Evolutionary conservation across 2,113 vertebrate species (phyloP).

Genomic region (Verasper variegatus): DNA sequence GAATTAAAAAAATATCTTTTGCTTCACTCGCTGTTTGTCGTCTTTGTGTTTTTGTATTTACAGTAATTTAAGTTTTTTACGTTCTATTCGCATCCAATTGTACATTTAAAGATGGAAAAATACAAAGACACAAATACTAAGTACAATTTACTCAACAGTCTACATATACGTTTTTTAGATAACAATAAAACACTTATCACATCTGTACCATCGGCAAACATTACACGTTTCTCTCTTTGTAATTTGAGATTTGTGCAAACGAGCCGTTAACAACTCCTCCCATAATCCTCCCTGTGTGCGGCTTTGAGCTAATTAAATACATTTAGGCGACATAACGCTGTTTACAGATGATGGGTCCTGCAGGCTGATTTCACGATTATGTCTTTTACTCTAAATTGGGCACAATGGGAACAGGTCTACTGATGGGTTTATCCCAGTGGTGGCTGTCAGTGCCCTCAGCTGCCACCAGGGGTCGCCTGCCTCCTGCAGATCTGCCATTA

Average conservation of each 20-base stretch:
- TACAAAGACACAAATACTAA: too few species aligned
- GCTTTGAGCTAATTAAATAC: neutral
- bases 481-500: neutral
- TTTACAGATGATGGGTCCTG: neutral
- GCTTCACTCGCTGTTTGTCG: conserved; percentile 80
- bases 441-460: neutral
- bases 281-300: neutral
- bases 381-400: conserved; percentile 13
- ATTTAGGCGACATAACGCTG: neutral
- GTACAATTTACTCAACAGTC: too few species aligned
- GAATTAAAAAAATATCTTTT: conserved; percentile 98
- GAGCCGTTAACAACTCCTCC: neutral
- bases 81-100: too few species aligned
- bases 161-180: too few species aligned
- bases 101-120: too few species aligned
- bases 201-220: too few species aligned
- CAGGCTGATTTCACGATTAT: neutral
- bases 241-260: neutral
- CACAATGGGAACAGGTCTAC: neutral
- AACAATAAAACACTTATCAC: too few species aligned
- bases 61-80: too few species aligned
- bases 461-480: conserved; percentile 65
- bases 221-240: too few species aligned
- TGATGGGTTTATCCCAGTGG: neutral
- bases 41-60: conserved; percentile 1